Percentiles rank a stretch among this genome's conserved stretches.
Conservation (phyloP, 1,140 invertebrate species). For the Halictus rubicundus region DNA sequence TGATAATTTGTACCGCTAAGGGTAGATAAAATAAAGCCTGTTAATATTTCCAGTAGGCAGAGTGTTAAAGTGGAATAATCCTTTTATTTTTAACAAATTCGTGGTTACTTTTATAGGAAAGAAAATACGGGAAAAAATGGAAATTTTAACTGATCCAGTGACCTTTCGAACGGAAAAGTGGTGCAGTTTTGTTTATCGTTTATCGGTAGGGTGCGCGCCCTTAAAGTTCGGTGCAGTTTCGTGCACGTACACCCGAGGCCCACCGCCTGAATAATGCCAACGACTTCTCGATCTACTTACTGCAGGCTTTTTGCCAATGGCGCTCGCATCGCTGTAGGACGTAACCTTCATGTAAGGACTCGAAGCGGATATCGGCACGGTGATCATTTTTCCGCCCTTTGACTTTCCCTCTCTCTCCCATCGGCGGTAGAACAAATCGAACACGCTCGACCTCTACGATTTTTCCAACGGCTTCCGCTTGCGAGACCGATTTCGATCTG, state of each 20-base stretch:
- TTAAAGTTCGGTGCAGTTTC: no score
- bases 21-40: no score
- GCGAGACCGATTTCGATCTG: not conserved
- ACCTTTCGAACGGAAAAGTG: no score
- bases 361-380: slow-evolving; percentile 74
- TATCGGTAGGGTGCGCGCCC: no score
- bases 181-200: no score
- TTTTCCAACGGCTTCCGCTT: not conserved
- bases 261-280: slow-evolving; percentile 1
- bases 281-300: slow-evolving; percentile 65
- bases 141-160: no score
- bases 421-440: not conserved
- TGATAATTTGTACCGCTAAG: no score
- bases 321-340: slow-evolving; percentile 76
- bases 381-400: slow-evolving; percentile 72
- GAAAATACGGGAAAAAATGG: no score
- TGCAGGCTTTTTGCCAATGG: slow-evolving; percentile 70
- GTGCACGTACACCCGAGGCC: not conserved
- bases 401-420: slow-evolving; percentile 7
- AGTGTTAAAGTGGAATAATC: no score
- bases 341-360: slow-evolving; percentile 75
- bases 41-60: no score
- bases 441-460: not conserved
- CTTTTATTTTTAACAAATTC: no score
- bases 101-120: no score